Evolutionary conservation across 2,113 vertebrate species (phyloP).

Genomic region (Solea solea): DNA sequence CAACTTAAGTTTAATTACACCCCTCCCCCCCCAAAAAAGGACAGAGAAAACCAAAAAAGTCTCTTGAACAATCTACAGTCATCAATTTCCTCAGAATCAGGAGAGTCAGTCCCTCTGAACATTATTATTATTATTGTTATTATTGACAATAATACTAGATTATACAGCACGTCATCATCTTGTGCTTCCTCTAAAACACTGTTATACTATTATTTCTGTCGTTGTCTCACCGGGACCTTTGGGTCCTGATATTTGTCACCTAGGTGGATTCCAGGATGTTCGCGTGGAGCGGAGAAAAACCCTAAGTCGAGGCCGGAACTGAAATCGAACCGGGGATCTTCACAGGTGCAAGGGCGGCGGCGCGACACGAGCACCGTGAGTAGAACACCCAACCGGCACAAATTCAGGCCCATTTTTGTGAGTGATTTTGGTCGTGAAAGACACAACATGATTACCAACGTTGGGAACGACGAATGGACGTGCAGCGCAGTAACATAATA

Average conservation of each 20-base stretch:
- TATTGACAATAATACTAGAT: conserved; percentile 29
- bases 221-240: neutral
- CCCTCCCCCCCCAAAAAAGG: conserved; percentile 59
- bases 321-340: too few relatives aligned
- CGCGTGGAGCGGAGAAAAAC: too few relatives aligned
- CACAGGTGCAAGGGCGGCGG: too few relatives aligned
- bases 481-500: too few relatives aligned
- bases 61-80: conserved; percentile 74
- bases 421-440: too few relatives aligned
- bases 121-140: conserved; percentile 15
- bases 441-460: too few relatives aligned
- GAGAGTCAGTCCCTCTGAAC: conserved; percentile 28
- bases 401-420: too few relatives aligned
- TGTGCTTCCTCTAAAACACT: conserved; percentile 69
- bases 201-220: conserved; percentile 16
- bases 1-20: conserved; percentile 79
- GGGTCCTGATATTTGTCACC: neutral
- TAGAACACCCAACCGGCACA: too few relatives aligned
- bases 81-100: conserved; percentile 20
- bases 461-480: too few relatives aligned
- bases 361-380: too few relatives aligned
- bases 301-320: too few relatives aligned
- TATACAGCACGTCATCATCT: conserved; percentile 42
- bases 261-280: neutral
- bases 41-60: conserved; percentile 57